Evolutionary conservation across 2,113 vertebrate genomes (phyloP).

Genomic region (Eira barbara): DNA sequence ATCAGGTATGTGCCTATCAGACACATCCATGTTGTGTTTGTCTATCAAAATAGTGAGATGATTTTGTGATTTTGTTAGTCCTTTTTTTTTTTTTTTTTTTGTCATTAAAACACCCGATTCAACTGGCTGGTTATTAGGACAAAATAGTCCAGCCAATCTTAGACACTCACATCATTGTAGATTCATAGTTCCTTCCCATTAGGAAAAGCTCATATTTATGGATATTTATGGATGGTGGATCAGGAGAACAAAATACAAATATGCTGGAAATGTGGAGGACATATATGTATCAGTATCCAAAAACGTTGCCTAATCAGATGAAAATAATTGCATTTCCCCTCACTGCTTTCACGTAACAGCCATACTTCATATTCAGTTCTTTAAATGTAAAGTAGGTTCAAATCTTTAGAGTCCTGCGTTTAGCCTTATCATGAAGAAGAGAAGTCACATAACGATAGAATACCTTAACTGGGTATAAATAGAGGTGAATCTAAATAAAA

Average conservation of each 20-base stretch:
- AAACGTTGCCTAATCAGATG: not conserved
- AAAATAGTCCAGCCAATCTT: not conserved
- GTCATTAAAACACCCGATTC: not conserved
- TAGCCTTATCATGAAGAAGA: not conserved
- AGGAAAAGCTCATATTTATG: not conserved
- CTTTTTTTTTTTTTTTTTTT: not conserved
- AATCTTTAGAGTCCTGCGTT: not conserved
- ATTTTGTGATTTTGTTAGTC: not conserved
- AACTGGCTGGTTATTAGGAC: not conserved
- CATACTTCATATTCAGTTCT: not conserved
- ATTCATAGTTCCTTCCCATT: not conserved
- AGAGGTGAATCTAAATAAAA: slow-evolving; percentile 47
- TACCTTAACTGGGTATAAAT: not conserved
- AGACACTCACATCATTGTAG: not conserved
- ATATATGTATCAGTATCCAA: not conserved
- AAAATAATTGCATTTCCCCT: slow-evolving; percentile 25
- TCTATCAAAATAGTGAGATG: not conserved
- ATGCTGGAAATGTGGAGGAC: not conserved
- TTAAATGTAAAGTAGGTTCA: not conserved
- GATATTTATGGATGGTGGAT: not conserved
- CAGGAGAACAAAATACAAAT: not conserved
- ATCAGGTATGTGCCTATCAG: not conserved
- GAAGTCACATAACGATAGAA: not conserved
- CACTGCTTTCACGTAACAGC: not conserved
- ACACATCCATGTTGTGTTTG: not conserved